A percentile compares a stretch with the other conserved stretches of the same genome.
phyloP scores from a whole-genome alignment of 2,888 invertebrate genomes.

The Megalurothrips usitatus region DNA sequence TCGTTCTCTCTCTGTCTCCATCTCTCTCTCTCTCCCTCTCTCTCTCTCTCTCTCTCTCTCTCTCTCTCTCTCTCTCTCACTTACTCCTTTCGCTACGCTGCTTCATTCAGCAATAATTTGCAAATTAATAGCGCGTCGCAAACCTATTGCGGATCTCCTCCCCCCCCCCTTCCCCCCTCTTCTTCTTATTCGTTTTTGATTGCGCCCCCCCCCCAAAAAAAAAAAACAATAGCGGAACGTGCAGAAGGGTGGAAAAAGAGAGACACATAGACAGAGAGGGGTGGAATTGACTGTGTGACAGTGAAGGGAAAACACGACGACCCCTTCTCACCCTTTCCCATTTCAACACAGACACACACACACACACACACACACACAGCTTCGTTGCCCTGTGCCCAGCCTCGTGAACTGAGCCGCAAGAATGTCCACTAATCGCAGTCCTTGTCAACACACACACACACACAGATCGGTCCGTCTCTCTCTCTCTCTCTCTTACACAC shows the following conservation, averaged over 20 bases:
- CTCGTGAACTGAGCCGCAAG: slow-evolving; percentile 2
- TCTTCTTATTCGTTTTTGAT: too few relatives aligned
- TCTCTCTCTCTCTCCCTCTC: too few relatives aligned
- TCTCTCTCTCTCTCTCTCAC: too few relatives aligned
- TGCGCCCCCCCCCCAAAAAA: not conserved
- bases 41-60: too few relatives aligned
- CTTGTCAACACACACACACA: not conserved
- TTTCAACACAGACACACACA: not conserved
- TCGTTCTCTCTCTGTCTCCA: too few relatives aligned
- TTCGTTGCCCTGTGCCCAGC: not conserved
- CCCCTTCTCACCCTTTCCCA: not conserved
- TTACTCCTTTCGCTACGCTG: too few relatives aligned
- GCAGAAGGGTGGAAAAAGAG: not conserved
- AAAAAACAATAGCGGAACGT: not conserved
- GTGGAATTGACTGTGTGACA: not conserved
- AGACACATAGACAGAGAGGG: not conserved
- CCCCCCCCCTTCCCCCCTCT: too few relatives aligned
- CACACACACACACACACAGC: not conserved
- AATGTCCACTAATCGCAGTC: slow-evolving; percentile 13
- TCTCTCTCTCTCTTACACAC: not conserved
- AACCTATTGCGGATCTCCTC: too few relatives aligned
- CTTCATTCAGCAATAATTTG: too few relatives aligned
- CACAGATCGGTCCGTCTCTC: not conserved
- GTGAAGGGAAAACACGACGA: not conserved
- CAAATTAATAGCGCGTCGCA: too few relatives aligned